A percentile compares a stretch with the other conserved stretches of the same genome.
Conservation (phyloP, 2,797 vertebrate genomes). For the Platalea minor region DNA sequence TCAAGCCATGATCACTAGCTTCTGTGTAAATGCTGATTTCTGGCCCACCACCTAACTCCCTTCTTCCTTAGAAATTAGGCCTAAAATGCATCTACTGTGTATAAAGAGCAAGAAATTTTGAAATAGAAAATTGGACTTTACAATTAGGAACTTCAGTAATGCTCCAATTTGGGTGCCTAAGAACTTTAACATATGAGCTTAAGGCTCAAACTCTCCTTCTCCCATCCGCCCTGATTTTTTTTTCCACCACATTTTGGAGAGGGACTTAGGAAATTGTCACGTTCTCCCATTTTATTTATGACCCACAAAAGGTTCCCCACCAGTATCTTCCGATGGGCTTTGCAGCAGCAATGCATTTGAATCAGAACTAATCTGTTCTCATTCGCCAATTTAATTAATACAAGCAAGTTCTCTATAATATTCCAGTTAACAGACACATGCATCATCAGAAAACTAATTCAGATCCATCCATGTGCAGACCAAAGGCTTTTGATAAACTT, state of each 20-base stretch:
- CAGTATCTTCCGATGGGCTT: not conserved
- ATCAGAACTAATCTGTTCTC: not conserved
- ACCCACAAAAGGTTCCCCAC: not conserved
- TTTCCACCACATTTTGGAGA: not conserved
- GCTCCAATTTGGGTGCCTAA: not conserved
- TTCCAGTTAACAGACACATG: not conserved
- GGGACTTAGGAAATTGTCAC: not conserved
- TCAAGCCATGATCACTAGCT: not conserved
- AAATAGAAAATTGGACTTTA: not conserved
- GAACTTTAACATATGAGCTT: accelerated
- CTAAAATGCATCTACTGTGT: not conserved
- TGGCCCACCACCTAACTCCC: not conserved
- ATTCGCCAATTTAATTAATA: not conserved
- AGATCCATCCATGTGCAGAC: not conserved
- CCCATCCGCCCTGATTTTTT: not conserved
- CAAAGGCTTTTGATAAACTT: conserved; percentile 2
- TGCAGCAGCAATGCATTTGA: not conserved
- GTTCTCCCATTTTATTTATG: not conserved
- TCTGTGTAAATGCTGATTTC: not conserved
- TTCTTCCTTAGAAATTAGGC: not conserved
- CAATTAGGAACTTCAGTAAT: not conserved
- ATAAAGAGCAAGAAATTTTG: not conserved
- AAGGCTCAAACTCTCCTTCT: not conserved
- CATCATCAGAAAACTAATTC: not conserved
- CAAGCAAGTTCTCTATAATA: not conserved